phyloP scores from a whole-genome alignment of 2,888 invertebrate genomes.

The Drosophila nr. perissopoda region DNA sequence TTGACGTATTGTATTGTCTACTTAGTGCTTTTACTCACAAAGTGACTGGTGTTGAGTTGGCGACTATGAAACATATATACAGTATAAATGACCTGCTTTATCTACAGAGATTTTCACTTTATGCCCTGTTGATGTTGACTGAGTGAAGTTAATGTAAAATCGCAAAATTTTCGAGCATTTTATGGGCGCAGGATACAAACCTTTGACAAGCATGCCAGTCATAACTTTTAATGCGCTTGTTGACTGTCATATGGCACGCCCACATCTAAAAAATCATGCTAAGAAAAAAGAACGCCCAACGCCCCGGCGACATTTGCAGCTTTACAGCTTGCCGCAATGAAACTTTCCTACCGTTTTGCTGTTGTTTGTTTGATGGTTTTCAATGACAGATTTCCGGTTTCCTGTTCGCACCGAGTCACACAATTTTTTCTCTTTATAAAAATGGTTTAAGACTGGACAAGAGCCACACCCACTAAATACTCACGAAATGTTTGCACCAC shows the following conservation, averaged over 20 bases:
- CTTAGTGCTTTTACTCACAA: conserved; percentile 15
- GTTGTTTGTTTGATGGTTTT: conserved; percentile 69
- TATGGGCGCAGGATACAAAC: conserved; percentile 55
- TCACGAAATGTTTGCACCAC: background rate
- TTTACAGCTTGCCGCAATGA: conserved; percentile 74
- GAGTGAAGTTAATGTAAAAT: conserved; percentile 53
- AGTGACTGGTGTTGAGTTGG: background rate
- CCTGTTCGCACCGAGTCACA: conserved; percentile 36
- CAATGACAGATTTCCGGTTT: conserved; percentile 72
- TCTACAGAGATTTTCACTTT: conserved; percentile 57
- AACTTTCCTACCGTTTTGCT: conserved; percentile 52
- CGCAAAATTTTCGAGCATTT: conserved; percentile 52
- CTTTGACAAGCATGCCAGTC: conserved; percentile 73
- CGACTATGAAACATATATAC: conserved; percentile 21
- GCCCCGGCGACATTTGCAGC: conserved; percentile 58
- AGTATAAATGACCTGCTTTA: conserved; percentile 12
- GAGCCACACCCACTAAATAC: conserved; percentile 4
- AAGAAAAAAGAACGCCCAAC: background rate
- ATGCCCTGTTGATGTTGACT: conserved; percentile 35
- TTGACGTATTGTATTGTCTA: background rate
- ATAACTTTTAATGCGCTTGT: conserved; percentile 69
- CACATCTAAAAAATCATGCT: background rate
- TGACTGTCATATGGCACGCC: conserved; percentile 62
- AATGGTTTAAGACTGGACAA: conserved; percentile 57
- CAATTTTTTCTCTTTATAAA: conserved; percentile 53